Evolutionary conservation across 2,113 vertebrate species (phyloP).

Genomic region (Muscicapa adusta): DNA sequence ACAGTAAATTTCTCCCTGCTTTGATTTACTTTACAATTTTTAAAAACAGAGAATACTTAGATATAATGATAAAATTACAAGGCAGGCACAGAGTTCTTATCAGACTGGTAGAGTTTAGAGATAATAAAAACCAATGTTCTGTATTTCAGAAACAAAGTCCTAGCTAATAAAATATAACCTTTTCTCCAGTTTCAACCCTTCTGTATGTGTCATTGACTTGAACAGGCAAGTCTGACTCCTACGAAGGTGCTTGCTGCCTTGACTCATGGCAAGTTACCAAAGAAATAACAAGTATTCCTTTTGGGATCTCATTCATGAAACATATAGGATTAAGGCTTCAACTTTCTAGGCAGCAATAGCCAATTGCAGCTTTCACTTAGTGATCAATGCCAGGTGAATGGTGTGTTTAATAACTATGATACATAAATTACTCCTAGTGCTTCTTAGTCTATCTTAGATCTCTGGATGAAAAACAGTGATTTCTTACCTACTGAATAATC

Average conservation of each 20-base stretch:
- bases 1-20: neutral
- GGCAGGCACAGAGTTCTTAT: neutral
- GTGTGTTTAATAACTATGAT: neutral
- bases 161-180: slow-evolving; percentile 21
- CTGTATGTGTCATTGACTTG: slow-evolving; percentile 19
- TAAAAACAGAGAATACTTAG: neutral
- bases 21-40: neutral
- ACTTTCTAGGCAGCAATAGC: neutral
- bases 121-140: neutral
- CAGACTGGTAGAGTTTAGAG: neutral
- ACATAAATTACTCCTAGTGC: neutral
- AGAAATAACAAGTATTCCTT: neutral
- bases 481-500: neutral
- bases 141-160: slow-evolving; percentile 11
- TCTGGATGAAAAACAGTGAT: neutral
- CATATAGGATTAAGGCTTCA: neutral
- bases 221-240: slow-evolving; percentile 29
- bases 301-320: neutral
- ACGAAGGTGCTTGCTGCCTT: neutral
- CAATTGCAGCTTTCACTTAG: neutral
- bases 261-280: neutral
- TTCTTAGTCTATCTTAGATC: neutral
- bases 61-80: neutral
- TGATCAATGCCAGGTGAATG: neutral
- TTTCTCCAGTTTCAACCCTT: slow-evolving; percentile 18